Evolutionary conservation across 23 tunicate genomes (phyloP).

Genomic region (Styela clava): DNA sequence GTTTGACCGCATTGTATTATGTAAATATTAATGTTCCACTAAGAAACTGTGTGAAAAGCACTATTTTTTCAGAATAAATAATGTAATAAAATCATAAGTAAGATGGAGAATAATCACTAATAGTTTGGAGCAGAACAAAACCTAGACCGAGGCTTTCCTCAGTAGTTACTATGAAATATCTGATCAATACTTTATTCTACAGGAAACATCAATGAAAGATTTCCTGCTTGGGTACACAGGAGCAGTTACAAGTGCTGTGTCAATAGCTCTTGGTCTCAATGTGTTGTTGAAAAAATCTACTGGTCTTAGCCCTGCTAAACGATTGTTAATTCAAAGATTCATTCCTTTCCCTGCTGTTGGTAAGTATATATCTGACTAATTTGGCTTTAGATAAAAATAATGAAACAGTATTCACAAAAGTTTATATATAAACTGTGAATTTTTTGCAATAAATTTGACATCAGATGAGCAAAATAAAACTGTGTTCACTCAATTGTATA

Average conservation of each 20-base stretch:
- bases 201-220: conserved; percentile 71
- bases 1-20: too few species aligned
- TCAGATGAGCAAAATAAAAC: too few species aligned
- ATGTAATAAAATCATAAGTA: too few species aligned
- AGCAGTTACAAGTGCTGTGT: conserved; percentile 80
- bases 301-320: conserved; percentile 41
- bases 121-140: too few species aligned
- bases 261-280: conserved; percentile 78
- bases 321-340: conserved; percentile 52
- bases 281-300: conserved; percentile 43
- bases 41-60: too few species aligned
- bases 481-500: too few species aligned
- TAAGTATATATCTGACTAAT: conserved; percentile 19
- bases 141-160: too few species aligned
- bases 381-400: not conserved
- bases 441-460: too few species aligned
- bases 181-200: not conserved
- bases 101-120: too few species aligned
- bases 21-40: too few species aligned
- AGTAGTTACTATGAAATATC: too few species aligned
- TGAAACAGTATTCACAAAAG: not conserved
- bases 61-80: too few species aligned
- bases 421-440: not conserved
- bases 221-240: conserved; percentile 66
- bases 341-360: conserved; percentile 91